A percentile compares a stretch with the other conserved stretches of the same genome.
phyloP scores from a whole-genome alignment of 2,888 invertebrate species.

The Zaprionus obscuricornis region DNA sequence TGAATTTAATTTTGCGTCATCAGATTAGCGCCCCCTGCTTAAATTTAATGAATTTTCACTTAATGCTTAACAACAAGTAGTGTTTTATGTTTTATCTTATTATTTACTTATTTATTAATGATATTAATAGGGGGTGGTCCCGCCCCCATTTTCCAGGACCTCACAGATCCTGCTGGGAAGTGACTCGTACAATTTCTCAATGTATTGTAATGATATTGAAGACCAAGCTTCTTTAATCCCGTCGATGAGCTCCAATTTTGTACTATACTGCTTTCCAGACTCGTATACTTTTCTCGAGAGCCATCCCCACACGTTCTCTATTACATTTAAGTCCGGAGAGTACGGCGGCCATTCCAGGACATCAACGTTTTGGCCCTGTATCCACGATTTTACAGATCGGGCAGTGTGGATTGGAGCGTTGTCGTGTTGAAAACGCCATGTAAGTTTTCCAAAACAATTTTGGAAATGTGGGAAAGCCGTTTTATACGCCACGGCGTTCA shows the following conservation, averaged over 20 bases:
- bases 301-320: too few species aligned
- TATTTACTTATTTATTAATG: not conserved
- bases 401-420: constrained; percentile 9
- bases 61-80: not conserved
- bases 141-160: not conserved
- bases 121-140: not conserved
- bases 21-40: not conserved
- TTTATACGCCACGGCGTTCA: constrained; percentile 5
- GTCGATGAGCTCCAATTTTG: constrained; percentile 3
- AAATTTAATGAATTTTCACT: not conserved
- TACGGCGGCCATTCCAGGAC: not conserved
- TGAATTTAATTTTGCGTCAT: not conserved
- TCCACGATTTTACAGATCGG: constrained; percentile 10
- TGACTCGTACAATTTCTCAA: not conserved
- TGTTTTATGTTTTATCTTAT: not conserved
- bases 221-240: constrained; percentile 10
- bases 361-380: constrained; percentile 3
- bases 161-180: constrained; percentile 5
- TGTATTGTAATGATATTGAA: constrained; percentile 3
- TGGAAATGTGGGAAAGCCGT: constrained; percentile 1
- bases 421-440: constrained; percentile 5
- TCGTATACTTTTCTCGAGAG: not conserved
- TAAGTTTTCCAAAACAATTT: not conserved
- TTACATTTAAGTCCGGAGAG: too few species aligned
- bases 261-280: constrained; percentile 4